A percentile compares a stretch with the other conserved stretches of the same genome.
These are phyloP conservation scores for Condylura cristata DNA, from an alignment of 2,113 vertebrate species.

Conservation along the genomic window DNA sequence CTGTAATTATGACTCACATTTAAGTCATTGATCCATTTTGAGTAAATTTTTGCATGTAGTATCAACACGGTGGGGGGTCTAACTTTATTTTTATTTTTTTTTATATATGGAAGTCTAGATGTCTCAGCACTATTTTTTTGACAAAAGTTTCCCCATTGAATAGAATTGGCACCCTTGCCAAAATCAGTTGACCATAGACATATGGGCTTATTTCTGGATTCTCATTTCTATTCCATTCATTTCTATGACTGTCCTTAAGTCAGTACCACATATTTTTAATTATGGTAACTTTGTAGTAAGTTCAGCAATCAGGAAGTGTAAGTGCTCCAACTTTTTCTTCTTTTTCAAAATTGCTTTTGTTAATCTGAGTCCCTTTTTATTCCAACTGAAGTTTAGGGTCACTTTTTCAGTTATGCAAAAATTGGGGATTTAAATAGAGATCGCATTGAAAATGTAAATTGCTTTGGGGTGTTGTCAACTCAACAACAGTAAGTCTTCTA, in stretches of 20 bases:
- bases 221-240: not conserved
- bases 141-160: not conserved
- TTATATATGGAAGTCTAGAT: not conserved
- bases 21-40: not conserved
- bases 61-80: not conserved
- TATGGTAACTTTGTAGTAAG: not conserved
- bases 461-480: not conserved
- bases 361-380: not conserved
- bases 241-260: not conserved
- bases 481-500: not conserved
- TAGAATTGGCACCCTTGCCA: not conserved
- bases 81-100: not conserved
- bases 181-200: not conserved
- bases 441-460: not conserved
- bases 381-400: not conserved
- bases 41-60: not conserved
- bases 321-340: not conserved
- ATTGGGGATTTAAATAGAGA: not conserved
- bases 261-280: not conserved
- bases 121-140: not conserved
- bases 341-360: not conserved
- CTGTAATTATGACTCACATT: not conserved
- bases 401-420: not conserved
- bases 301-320: slow-evolving; percentile 7
- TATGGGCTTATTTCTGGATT: not conserved